Percentiles rank a stretch among this genome's conserved stretches.
These are phyloP conservation scores for Drosophila nr. perissopoda DNA, from an alignment of 2,888 invertebrate genomes.

Conservation along the genomic window DNA sequence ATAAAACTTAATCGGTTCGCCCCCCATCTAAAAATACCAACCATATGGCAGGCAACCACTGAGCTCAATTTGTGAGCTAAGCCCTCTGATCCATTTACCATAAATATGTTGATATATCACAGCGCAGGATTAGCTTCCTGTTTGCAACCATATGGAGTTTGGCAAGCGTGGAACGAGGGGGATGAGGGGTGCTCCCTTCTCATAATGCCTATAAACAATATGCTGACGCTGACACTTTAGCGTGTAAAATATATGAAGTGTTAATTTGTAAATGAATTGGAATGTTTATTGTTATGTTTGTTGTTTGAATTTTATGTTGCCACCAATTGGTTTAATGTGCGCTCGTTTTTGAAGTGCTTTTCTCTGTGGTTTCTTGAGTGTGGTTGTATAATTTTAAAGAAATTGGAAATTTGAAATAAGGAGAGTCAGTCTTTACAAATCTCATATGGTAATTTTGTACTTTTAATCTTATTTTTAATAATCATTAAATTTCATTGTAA, in stretches of 20 bases:
- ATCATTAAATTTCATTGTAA: not conserved
- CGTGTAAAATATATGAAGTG: conserved; percentile 71
- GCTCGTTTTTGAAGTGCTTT: not conserved
- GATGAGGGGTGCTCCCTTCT: not conserved
- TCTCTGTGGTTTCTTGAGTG: not conserved
- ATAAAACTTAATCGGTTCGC: conserved; percentile 65
- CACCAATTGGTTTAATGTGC: conserved; percentile 47
- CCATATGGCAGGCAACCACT: conserved; percentile 70
- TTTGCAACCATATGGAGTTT: conserved; percentile 75
- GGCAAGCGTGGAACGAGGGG: not conserved
- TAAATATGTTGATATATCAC: conserved; percentile 81
- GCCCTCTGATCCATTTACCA: conserved; percentile 77
- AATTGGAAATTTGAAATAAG: no score
- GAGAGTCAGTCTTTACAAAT: not conserved
- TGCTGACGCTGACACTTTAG: conserved; percentile 53
- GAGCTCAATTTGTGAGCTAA: conserved; percentile 54
- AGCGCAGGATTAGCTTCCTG: conserved; percentile 79
- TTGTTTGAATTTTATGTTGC: conserved; percentile 52
- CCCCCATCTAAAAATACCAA: conserved; percentile 19
- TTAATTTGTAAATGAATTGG: conserved; percentile 69
- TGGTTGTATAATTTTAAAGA: not conserved
- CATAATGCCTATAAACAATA: conserved; percentile 5
- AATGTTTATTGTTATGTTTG: conserved; percentile 67
- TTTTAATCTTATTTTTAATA: not conserved
- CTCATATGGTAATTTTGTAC: not conserved